Evolutionary conservation across 2,797 vertebrate species (phyloP).

Genomic region (Platalea minor): DNA sequence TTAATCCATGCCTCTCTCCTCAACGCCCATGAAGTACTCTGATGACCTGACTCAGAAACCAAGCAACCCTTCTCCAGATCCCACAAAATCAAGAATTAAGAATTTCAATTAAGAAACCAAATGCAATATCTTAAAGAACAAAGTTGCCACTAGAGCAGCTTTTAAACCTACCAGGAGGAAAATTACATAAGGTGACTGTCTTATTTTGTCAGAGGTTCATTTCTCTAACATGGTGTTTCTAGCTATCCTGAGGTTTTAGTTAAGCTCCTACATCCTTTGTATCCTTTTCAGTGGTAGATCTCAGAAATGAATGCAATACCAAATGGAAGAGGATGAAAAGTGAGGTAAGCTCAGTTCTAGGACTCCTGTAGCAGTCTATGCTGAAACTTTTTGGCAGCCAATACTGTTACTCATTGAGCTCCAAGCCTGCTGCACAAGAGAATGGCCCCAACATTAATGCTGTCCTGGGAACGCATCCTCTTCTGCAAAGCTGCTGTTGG

Average conservation of each 20-base stretch:
- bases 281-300: background rate
- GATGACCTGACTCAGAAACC: background rate
- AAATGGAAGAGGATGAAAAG: background rate
- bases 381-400: background rate
- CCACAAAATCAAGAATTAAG: background rate
- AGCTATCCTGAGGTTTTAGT: background rate
- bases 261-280: background rate
- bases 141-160: background rate
- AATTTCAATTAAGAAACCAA: background rate
- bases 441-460: background rate
- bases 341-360: background rate
- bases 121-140: background rate
- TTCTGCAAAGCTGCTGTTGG: background rate
- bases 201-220: background rate
- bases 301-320: background rate
- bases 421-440: background rate
- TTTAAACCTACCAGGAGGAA: background rate
- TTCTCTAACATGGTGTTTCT: background rate
- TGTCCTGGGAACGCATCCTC: background rate
- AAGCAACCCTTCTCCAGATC: background rate
- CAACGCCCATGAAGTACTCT: background rate
- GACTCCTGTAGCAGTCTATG: background rate
- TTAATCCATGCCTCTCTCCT: background rate
- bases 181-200: background rate
- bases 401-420: background rate